Conservation (phyloP, 2,797 vertebrate genomes). For the Gobio occitaniae region DNA sequence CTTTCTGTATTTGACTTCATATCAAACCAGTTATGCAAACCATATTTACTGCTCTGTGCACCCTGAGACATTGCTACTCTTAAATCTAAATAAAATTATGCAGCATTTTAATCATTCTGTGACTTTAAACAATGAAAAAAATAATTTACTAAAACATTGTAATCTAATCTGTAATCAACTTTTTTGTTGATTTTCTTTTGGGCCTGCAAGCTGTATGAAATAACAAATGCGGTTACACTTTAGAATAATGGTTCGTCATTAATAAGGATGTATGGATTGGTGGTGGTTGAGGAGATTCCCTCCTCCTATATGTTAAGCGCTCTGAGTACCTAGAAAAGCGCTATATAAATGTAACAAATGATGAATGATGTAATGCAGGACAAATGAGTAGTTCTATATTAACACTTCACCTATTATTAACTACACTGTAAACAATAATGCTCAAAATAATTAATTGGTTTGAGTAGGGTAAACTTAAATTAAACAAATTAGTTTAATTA, state of each 20-base stretch:
- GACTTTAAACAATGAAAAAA: neutral
- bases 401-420: neutral
- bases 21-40: constrained; percentile 4
- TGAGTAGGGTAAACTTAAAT: too few species aligned
- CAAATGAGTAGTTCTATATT: neutral
- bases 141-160: too few species aligned
- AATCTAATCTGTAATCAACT: neutral
- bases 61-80: neutral
- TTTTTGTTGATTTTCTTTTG: neutral
- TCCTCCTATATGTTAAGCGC: too few species aligned
- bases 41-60: neutral
- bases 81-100: neutral
- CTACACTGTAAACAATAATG: too few species aligned
- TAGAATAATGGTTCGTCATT: neutral
- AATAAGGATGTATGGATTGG: neutral
- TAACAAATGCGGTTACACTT: neutral
- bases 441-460: too few species aligned
- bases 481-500: too few species aligned
- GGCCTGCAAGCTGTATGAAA: neutral
- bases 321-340: too few species aligned
- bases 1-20: neutral
- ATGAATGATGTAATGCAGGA: neutral
- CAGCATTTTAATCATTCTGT: neutral
- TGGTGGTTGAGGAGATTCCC: too few species aligned
- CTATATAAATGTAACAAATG: too few species aligned